Base-by-base conservation (phyloP, 2,888 invertebrate species). In the Scrobipalpa costella region DNA sequence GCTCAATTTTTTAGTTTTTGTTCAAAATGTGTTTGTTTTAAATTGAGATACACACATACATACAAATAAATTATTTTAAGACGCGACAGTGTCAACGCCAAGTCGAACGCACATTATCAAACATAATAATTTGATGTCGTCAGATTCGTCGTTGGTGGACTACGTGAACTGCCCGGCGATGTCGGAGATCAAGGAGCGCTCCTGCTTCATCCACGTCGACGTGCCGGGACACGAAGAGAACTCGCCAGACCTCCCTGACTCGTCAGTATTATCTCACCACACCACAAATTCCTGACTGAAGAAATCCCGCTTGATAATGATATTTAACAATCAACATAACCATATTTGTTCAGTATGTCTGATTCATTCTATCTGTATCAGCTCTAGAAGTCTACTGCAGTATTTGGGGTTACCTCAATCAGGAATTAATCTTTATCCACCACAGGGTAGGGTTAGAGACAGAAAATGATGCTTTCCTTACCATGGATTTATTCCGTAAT, bases 181-280 rank as follows among this genome's bases (percentile, higher is more conserved):
- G 97, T 88, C 92, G 63, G 96, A 96, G 88, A 96, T 97, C 73
- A 95, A 95, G 79, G 95, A 96, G 72, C 93, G 97, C 36, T 96
- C 96, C 61, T 94, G 97, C 76, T 97, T 97, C 90, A 95, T 97
- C 71, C 97, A 97, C 83, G 94, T 98, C 52, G 97, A 97, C 82
- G 94, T 96, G 27, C 96, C 96, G 0, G 96, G 97, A 0, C 97
- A 97, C 80, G 96, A 96, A 76, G 97, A 97, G 83, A 95, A 95
- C 78, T 96, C 96, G 0, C 93, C 94, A 0, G 94, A 95, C 71
- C 86, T 97, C 63, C 93, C 95, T 0, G 95, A 96, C 69, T 94
- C 94, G 96, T 96, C 83, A 93, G 93, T 81, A 79, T n/a, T 38
- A 17, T 36, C 8, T 19, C 6, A 19, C 1, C 8, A 6, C 17